Conservation (phyloP, 2,797 vertebrate genomes). For the Psittacula derbiana region DNA sequence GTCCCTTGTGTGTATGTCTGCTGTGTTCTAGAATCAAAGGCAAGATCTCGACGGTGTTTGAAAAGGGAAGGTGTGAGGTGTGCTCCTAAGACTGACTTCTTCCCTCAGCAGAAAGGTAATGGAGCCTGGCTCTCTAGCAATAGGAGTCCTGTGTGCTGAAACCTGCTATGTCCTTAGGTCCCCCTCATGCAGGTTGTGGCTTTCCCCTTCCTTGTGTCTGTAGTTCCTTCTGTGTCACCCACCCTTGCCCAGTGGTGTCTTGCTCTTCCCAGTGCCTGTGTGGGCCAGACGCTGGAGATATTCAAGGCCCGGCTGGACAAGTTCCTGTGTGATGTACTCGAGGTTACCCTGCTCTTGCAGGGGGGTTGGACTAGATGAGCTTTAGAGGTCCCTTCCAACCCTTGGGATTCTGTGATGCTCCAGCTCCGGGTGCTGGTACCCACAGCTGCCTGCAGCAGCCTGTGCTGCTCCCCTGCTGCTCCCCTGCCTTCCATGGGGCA, state of each 20-base stretch:
- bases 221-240: neutral
- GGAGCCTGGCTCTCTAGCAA: neutral
- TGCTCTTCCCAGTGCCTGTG: neutral
- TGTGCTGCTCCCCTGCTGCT: neutral
- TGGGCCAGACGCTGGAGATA: neutral
- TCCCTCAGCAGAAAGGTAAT: neutral
- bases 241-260: neutral
- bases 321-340: no score
- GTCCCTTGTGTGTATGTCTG: neutral
- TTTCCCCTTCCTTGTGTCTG: no score
- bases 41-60: accelerated
- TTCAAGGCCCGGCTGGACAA: no score
- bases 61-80: neutral
- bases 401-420: no score
- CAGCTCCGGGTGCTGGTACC: neutral
- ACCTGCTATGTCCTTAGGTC: accelerated
- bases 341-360: no score
- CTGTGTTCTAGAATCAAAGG: neutral
- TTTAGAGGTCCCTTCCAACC: no score
- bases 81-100: neutral
- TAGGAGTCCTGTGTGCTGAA: neutral
- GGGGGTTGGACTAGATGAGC: no score
- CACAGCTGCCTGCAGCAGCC: neutral
- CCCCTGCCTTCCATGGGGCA: neutral
- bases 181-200: accelerated